Base-by-base conservation (phyloP, 2,888 invertebrate species). In the Dynastes maya region DNA sequence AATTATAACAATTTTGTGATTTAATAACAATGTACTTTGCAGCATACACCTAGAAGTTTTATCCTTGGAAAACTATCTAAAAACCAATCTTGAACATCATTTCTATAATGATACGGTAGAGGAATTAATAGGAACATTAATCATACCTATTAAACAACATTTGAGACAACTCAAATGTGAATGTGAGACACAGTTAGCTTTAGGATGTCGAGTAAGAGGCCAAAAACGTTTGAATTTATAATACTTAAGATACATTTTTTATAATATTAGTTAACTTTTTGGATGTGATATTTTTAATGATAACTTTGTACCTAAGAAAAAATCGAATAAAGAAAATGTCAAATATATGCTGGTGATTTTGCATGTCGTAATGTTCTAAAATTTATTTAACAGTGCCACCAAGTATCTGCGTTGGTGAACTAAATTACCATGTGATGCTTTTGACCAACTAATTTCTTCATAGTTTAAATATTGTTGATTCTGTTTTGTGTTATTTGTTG, bases 81-180 rank as follows among this genome's bases (percentile, higher is more conserved):
- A 89, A n/a, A 84, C 86, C 0, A 89, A 90, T 72, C 89, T 94
- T 85, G 89, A 90, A 78, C 85, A 87, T 6, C 86, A 92, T 37
- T 93, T 91, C 13, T 93, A 92, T 29, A 85, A 89, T n/a, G 89
- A 92, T 27, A 92, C 91, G 55, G 86, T 90, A 0, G 91, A 92
- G 13, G 94, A 94, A 83, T 91, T 93, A 90, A 81, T 92, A 2
- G 91, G 90, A 1, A 92, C 92, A 1, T 90, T 91, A 82, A 83
- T 93, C 5, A 85, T 87, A 2, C 92, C 93, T 0, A 85, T 92
- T 32, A 89, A 90, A 82, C 87, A 88, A 51, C 89, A 90, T 80
- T 84, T 93, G 22, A 83, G 87, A 2, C 90, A 90, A 78, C 80
- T 92, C 40, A 90, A 91, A 83, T 88, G 88, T 76, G 90, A 89